Conservation (phyloP, 2,888 invertebrate genomes). For the Congeria kusceri region DNA sequence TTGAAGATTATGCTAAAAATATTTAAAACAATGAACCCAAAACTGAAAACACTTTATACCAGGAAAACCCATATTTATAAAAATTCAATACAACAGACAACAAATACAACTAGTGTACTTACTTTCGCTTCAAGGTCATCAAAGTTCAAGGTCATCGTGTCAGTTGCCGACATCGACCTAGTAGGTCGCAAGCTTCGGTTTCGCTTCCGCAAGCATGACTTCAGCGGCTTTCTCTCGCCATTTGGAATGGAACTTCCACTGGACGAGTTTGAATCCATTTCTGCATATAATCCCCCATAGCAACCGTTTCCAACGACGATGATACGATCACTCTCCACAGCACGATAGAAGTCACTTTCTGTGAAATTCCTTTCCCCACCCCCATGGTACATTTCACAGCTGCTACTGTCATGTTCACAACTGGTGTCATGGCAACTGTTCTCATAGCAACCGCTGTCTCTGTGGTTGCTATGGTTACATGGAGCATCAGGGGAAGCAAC, state of each 20-base stretch:
- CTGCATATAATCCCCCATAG: constrained; percentile 28
- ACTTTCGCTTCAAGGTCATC: constrained; percentile 64
- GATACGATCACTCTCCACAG: constrained; percentile 53
- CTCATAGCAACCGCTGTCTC: constrained; percentile 41
- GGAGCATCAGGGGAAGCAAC: constrained; percentile 72
- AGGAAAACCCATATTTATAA: too few relatives aligned
- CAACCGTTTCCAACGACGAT: constrained; percentile 48
- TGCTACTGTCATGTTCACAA: constrained; percentile 15
- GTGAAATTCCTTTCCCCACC: constrained; percentile 42
- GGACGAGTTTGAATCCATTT: constrained; percentile 65
- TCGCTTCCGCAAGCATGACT: constrained; percentile 79
- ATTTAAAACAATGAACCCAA: too few relatives aligned
- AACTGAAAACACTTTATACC: too few relatives aligned
- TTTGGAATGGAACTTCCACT: constrained; percentile 69
- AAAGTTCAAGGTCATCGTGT: constrained; percentile 65
- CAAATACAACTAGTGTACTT: constrained; percentile 29
- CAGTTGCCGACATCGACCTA: constrained; percentile 75
- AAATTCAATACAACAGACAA: too few relatives aligned
- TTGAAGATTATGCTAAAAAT: too few relatives aligned
- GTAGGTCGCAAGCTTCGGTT: constrained; percentile 65
- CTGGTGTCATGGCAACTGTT: constrained; percentile 18
- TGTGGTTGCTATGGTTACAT: constrained; percentile 58
- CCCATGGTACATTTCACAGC: constrained; percentile 1
- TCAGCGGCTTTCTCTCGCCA: constrained; percentile 76
- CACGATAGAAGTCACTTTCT: constrained; percentile 51